These are phyloP conservation scores for Oegoconia quadripuncta DNA, from an alignment of 2,888 invertebrate genomes.

Conservation along the genomic window DNA sequence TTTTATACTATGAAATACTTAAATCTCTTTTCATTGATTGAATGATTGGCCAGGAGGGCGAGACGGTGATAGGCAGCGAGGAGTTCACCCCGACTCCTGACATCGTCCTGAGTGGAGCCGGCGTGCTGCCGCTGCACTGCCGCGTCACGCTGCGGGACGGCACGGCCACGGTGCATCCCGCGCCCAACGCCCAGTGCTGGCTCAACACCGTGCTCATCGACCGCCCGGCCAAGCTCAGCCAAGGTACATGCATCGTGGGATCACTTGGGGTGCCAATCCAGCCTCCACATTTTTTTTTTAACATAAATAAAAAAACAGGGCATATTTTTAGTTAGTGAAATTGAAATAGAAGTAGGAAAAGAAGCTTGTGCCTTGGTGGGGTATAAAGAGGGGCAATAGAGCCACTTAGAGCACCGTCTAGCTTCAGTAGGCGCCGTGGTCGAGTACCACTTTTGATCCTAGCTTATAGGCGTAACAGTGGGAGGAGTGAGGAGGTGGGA, in stretches of 20 bases:
- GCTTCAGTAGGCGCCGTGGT: too few species aligned
- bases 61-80: slow-evolving; percentile 90
- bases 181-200: slow-evolving; percentile 87
- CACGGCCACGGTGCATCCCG: slow-evolving; percentile 86
- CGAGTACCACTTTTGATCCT: too few species aligned
- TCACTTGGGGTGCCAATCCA: too few species aligned
- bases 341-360: too few species aligned
- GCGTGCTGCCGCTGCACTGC: slow-evolving; percentile 89
- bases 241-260: slow-evolving; percentile 10
- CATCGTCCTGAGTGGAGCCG: slow-evolving; percentile 87
- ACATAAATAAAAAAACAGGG: too few species aligned
- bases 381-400: too few species aligned
- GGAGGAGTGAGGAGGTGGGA: too few species aligned
- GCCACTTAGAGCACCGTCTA: too few species aligned
- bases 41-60: slow-evolving; percentile 82
- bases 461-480: too few species aligned
- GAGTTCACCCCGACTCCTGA: slow-evolving; percentile 84
- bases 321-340: too few species aligned
- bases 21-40: neutral
- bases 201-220: slow-evolving; percentile 89
- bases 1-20: neutral
- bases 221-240: slow-evolving; percentile 83
- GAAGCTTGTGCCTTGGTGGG: too few species aligned
- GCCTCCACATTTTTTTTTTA: too few species aligned
- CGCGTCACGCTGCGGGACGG: slow-evolving; percentile 84